phyloP scores from a whole-genome alignment of 2,888 invertebrate genomes.

The Aleiodes testaceus region DNA sequence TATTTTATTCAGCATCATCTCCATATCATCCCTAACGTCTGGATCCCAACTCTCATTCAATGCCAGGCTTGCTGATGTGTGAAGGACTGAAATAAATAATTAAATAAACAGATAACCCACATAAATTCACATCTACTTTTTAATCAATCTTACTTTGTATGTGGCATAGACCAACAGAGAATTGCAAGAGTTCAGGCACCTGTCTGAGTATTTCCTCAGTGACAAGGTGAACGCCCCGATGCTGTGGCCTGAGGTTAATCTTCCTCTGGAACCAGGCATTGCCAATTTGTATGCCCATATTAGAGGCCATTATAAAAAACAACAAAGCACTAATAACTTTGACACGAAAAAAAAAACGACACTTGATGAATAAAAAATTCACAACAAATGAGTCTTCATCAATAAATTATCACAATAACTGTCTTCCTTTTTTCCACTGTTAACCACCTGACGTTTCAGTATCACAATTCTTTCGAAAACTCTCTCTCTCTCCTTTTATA shows the following conservation, averaged over 20 bases:
- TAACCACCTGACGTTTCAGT: background rate
- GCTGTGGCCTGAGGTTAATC: constrained; percentile 95
- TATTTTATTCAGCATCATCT: constrained; percentile 99
- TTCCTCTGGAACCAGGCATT: constrained; percentile 99
- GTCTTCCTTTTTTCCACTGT: background rate
- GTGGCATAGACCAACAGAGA: constrained; percentile 96
- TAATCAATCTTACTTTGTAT: constrained; percentile 88
- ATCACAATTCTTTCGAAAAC: no score
- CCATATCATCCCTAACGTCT: constrained; percentile 97
- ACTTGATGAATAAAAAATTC: background rate
- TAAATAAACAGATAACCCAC: no score
- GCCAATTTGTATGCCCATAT: constrained; percentile 91
- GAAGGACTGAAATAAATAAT: constrained; percentile 83
- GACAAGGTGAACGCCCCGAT: constrained; percentile 96
- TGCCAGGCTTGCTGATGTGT: constrained; percentile 97
- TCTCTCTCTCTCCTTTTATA: background rate
- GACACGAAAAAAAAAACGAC: background rate
- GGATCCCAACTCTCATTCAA: constrained; percentile 99
- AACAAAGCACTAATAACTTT: background rate
- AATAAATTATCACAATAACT: background rate
- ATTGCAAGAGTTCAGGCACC: constrained; percentile 94
- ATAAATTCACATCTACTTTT: background rate
- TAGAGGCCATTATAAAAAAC: constrained; percentile 85
- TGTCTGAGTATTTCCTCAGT: constrained; percentile 96
- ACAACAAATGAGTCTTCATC: background rate